Conservation (phyloP, 2,113 vertebrate species). For the Chlamydotis undulata region DNA sequence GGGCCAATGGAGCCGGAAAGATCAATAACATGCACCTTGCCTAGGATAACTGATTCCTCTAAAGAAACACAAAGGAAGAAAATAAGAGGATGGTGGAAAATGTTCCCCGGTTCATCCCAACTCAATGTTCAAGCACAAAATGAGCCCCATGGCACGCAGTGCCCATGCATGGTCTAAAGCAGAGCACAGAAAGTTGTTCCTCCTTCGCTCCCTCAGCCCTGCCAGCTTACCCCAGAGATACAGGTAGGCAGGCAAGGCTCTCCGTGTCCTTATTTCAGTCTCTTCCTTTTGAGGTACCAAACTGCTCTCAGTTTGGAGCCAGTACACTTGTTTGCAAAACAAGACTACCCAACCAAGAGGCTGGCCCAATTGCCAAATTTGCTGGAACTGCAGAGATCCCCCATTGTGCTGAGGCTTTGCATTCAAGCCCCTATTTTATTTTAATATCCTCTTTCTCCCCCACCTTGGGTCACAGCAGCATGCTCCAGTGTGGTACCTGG, state of each 20-base stretch:
- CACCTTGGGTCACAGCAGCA: background rate
- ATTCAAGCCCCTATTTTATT: background rate
- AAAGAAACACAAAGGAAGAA: background rate
- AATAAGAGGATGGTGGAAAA: background rate
- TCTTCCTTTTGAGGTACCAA: background rate
- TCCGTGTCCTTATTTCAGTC: background rate
- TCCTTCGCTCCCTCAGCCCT: background rate
- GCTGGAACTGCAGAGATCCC: background rate
- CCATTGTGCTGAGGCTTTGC: background rate
- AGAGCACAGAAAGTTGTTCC: background rate
- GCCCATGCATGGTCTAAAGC: background rate
- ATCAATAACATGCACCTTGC: background rate
- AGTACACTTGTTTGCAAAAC: background rate
- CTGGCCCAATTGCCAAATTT: background rate
- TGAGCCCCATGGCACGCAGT: background rate
- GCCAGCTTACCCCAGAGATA: background rate
- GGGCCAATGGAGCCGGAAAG: background rate
- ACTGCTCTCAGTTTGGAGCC: background rate
- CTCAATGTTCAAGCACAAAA: background rate
- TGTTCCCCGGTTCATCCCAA: background rate
- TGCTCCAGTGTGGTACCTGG: fast-evolving
- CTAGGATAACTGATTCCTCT: background rate
- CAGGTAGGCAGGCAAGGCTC: background rate
- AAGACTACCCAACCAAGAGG: background rate
- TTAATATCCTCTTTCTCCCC: background rate